Evolutionary conservation across 37 sponge, comb jelly and placozoan species (phyloP).

Genomic region (Crambe crambe): DNA sequence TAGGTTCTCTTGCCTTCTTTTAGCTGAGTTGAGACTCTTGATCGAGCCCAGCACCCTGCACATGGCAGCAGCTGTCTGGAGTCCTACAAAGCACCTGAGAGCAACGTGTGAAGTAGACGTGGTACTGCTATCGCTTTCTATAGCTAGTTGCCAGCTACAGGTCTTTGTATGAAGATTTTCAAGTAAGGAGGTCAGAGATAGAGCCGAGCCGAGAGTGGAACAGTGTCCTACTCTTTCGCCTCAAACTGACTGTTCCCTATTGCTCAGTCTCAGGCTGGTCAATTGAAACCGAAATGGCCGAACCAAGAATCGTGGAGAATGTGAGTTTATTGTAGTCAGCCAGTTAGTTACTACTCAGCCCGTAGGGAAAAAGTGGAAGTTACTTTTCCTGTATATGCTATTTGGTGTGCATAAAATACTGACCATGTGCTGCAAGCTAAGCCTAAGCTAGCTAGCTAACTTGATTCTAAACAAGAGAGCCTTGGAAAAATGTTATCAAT

Average conservation of each 20-base stretch:
- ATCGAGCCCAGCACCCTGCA: no score
- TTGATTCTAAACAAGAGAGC: no score
- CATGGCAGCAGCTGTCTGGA: neutral
- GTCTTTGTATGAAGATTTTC: neutral
- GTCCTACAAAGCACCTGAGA: no score
- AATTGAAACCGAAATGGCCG: constrained; percentile 9
- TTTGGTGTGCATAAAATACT: no score
- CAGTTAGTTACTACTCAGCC: neutral
- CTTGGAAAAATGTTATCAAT: no score
- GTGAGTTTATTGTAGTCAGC: constrained; percentile 1
- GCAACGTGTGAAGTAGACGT: no score
- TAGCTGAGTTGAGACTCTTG: neutral
- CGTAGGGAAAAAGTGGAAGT: no score
- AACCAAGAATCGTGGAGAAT: constrained; percentile 1
- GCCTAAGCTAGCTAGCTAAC: no score
- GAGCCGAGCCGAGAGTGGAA: neutral
- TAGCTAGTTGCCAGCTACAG: neutral
- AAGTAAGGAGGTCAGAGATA: neutral
- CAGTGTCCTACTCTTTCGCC: neutral
- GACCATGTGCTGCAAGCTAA: no score
- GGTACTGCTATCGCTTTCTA: neutral
- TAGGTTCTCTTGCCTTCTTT: neutral
- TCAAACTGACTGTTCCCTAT: no score
- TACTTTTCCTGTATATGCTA: no score
- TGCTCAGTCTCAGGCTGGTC: no score